Percentiles rank a stretch among this genome's conserved stretches.
Evolutionary conservation across 1,140 invertebrate genomes (phyloP).

Genomic region (Wasmannia auropunctata): DNA sequence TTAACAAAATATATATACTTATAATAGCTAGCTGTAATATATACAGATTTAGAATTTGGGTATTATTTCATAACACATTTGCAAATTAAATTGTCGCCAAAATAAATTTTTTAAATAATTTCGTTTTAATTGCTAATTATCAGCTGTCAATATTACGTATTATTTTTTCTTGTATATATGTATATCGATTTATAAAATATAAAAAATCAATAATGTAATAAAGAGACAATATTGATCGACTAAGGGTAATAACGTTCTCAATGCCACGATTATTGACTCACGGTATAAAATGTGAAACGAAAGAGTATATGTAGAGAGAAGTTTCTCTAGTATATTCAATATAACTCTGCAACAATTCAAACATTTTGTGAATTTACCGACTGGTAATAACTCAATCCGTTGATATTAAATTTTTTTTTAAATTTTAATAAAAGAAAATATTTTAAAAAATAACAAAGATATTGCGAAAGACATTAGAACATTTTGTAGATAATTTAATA

Average conservation of each 20-base stretch:
- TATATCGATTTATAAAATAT: constrained; percentile 15
- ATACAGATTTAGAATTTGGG: not conserved
- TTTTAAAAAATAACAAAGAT: not conserved
- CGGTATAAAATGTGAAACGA: not conserved
- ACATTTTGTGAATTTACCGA: not conserved
- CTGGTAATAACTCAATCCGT: not conserved
- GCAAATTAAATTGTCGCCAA: not conserved
- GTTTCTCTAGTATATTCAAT: no score
- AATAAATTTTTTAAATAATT: not conserved
- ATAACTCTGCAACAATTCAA: not conserved
- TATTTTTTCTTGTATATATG: no score
- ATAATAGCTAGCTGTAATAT: not conserved
- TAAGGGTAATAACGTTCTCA: not conserved
- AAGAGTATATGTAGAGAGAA: not conserved
- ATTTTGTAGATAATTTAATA: not conserved
- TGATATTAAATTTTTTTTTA: constrained; percentile 2
- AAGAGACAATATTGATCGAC: not conserved
- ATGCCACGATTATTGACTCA: not conserved
- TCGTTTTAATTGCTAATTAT: not conserved
- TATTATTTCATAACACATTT: not conserved
- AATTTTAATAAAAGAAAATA: no score
- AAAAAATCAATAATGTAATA: not conserved
- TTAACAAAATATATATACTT: not conserved
- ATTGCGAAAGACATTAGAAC: not conserved
- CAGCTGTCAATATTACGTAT: not conserved